Conservation (phyloP, 1,140 invertebrate genomes). For the Drosophila repletoides region DNA sequence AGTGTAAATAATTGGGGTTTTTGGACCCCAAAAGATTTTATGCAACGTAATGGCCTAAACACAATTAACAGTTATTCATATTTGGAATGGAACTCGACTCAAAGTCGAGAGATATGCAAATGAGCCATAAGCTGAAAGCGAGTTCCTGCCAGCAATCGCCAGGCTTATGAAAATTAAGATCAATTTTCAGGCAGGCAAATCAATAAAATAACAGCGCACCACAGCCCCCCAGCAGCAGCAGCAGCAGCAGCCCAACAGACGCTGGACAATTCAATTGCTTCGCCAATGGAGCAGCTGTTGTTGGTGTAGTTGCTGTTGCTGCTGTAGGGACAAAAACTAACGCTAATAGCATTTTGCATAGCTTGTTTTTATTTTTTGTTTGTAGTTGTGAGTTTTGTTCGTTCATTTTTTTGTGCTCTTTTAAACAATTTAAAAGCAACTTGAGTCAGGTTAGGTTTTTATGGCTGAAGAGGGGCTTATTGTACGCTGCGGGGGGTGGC, state of each 20-base stretch:
- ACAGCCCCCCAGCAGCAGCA: slow-evolving; percentile 16
- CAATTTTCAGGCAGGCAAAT: slow-evolving; percentile 51
- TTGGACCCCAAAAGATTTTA: slow-evolving; percentile 23
- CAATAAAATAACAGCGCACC: slow-evolving; percentile 58
- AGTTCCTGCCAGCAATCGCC: slow-evolving; percentile 4
- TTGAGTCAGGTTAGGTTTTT: slow-evolving; percentile 62
- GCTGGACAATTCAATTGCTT: slow-evolving; percentile 68
- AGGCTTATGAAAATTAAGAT: slow-evolving; percentile 42
- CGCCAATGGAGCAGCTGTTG: slow-evolving; percentile 19
- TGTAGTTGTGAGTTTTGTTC: background rate
- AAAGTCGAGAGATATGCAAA: slow-evolving; percentile 41
- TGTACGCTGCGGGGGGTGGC: background rate
- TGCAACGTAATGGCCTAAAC: slow-evolving; percentile 49
- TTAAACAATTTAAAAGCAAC: slow-evolving; percentile 80
- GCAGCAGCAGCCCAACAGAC: slow-evolving; percentile 33
- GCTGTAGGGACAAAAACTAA: slow-evolving; percentile 31
- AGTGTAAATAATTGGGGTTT: too few relatives aligned
- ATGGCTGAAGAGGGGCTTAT: slow-evolving; percentile 19
- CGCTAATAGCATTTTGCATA: slow-evolving; percentile 42
- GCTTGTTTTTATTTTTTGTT: slow-evolving; percentile 12
- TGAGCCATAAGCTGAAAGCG: slow-evolving; percentile 22
- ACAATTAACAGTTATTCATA: slow-evolving; percentile 58
- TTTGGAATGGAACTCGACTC: slow-evolving; percentile 5
- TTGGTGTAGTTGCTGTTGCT: slow-evolving; percentile 16
- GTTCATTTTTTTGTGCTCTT: slow-evolving; percentile 41